These are phyloP conservation scores for Macrocentrus cingulum DNA, from an alignment of 1,140 invertebrate genomes.

Conservation along the genomic window DNA sequence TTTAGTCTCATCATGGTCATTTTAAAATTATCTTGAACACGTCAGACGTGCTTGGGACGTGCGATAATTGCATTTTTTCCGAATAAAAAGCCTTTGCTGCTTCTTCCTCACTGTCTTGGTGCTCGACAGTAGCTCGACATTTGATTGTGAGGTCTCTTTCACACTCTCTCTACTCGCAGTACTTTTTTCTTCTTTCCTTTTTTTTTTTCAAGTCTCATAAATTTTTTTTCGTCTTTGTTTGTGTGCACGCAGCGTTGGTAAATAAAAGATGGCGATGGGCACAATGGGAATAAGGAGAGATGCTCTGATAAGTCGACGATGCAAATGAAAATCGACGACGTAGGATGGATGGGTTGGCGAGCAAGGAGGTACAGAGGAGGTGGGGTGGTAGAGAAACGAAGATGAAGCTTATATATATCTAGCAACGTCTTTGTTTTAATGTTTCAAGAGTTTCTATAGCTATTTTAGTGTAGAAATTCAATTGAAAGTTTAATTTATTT, in stretches of 20 bases:
- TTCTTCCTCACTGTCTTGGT: neutral
- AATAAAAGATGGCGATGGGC: too few species aligned
- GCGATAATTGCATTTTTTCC: constrained; percentile 14
- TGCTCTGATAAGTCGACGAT: constrained; percentile 5
- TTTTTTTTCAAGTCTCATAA: constrained; percentile 4
- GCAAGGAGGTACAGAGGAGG: too few species aligned
- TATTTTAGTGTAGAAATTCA: too few species aligned
- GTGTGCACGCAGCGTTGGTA: too few species aligned
- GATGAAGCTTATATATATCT: constrained; percentile 8
- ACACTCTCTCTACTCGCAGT: too few species aligned
- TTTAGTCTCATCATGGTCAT: too few species aligned
- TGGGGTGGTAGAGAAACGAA: neutral
- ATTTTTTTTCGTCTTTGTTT: neutral
- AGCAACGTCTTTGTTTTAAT: neutral
- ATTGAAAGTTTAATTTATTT: too few species aligned
- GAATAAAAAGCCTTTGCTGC: neutral
- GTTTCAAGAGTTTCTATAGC: neutral
- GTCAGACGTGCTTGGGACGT: neutral
- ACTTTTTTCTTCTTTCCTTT: neutral
- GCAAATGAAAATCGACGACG: constrained; percentile 13
- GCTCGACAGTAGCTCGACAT: neutral
- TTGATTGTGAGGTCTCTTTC: constrained; percentile 7
- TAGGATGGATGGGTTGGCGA: neutral
- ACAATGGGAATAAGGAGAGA: neutral
- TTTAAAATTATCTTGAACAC: too few species aligned